A percentile compares a stretch with the other conserved stretches of the same genome.
Conservation (phyloP, 2,113 vertebrate genomes). For the Silurus meridionalis region DNA sequence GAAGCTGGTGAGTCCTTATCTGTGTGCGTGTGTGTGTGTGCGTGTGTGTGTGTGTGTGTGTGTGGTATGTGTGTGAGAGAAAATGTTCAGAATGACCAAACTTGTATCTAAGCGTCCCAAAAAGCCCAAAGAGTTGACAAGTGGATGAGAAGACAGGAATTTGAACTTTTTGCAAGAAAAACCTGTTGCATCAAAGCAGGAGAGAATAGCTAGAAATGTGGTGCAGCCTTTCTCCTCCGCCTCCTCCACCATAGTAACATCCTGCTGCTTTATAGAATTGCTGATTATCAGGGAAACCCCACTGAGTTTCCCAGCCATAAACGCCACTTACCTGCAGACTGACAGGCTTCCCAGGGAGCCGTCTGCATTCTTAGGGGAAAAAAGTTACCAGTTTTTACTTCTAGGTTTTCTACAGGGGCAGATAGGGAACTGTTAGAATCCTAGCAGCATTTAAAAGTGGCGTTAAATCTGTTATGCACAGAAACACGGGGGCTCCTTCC, state of each 20-base stretch:
- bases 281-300: constrained; percentile 64
- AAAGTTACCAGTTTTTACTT: constrained; percentile 36
- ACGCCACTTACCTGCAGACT: constrained; percentile 46
- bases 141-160: background rate
- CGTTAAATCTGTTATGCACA: constrained; percentile 43
- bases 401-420: constrained; percentile 46
- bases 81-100: background rate
- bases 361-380: constrained; percentile 25
- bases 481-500: constrained; percentile 41
- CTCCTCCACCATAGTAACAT: constrained; percentile 52
- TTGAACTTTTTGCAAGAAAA: constrained; percentile 21
- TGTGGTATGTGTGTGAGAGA: background rate
- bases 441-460: constrained; percentile 42
- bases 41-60: background rate
- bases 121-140: background rate
- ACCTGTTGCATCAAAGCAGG: constrained; percentile 45
- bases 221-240: constrained; percentile 38
- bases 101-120: background rate
- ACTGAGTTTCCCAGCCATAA: constrained; percentile 41
- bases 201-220: constrained; percentile 7
- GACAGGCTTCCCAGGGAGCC: constrained; percentile 47
- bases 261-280: constrained; percentile 65
- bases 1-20: constrained; percentile 73
- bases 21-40: background rate
- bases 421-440: constrained; percentile 41